These are phyloP conservation scores for Oxycera nigricornis DNA, from an alignment of 2,888 invertebrate genomes.

Conservation along the genomic window DNA sequence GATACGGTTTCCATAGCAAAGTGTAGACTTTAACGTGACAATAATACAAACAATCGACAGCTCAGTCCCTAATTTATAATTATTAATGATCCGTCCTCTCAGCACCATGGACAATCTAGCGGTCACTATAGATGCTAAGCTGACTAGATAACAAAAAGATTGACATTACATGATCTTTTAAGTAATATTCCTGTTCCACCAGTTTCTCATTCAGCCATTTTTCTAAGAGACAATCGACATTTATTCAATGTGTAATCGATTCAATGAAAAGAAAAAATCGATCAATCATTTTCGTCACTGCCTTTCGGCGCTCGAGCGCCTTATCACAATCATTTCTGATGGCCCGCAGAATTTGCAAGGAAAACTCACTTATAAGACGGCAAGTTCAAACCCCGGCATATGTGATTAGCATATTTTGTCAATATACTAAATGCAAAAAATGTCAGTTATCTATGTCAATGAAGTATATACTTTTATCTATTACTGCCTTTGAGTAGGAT, in stretches of 20 bases:
- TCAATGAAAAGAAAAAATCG: neutral
- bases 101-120: neutral
- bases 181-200: neutral
- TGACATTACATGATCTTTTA: constrained; percentile 12
- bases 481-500: too few species aligned
- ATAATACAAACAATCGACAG: neutral
- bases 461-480: too few species aligned
- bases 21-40: neutral
- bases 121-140: constrained; percentile 7
- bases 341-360: neutral
- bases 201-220: neutral
- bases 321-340: neutral
- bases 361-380: neutral
- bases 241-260: neutral
- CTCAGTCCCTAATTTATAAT: neutral
- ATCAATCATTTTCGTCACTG: neutral
- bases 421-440: neutral
- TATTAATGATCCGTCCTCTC: constrained; percentile 7
- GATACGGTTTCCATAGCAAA: too few species aligned
- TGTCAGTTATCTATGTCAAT: too few species aligned
- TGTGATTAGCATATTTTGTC: neutral
- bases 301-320: neutral
- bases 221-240: neutral
- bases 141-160: constrained; percentile 2
- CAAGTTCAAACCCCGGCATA: neutral